A percentile compares a stretch with the other conserved stretches of the same genome.
These are phyloP conservation scores for Meloidogyne chitwoodi DNA, from an alignment of 1,140 invertebrate species.

Conservation along the genomic window DNA sequence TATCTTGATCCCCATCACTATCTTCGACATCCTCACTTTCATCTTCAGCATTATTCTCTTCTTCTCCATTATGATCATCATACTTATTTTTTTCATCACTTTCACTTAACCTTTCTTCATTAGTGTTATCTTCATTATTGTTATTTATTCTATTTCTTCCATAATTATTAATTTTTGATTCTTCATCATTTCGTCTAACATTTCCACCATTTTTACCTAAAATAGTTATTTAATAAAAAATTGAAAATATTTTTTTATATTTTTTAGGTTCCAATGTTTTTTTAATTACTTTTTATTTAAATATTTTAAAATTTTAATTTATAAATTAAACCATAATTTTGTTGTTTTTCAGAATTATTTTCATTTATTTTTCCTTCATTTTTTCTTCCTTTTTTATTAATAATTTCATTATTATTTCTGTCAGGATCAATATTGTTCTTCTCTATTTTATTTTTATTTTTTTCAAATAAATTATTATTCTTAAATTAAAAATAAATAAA, in stretches of 20 bases:
- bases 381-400: neutral
- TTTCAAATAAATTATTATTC: neutral
- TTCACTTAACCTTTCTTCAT: neutral
- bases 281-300: no score
- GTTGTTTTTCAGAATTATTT: neutral
- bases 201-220: neutral
- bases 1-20: neutral
- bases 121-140: neutral
- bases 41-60: neutral
- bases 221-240: neutral
- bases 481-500: neutral
- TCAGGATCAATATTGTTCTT: neutral
- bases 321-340: neutral
- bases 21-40: neutral
- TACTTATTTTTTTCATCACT: neutral
- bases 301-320: neutral
- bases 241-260: no score
- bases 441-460: neutral
- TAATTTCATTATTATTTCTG: neutral
- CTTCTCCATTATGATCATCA: neutral
- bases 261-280: no score
- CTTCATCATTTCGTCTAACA: neutral
- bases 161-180: neutral
- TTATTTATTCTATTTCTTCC: neutral
- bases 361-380: neutral